These are phyloP conservation scores for Lamellibrachia satsuma DNA, from an alignment of 2,888 invertebrate genomes.

Conservation along the genomic window DNA sequence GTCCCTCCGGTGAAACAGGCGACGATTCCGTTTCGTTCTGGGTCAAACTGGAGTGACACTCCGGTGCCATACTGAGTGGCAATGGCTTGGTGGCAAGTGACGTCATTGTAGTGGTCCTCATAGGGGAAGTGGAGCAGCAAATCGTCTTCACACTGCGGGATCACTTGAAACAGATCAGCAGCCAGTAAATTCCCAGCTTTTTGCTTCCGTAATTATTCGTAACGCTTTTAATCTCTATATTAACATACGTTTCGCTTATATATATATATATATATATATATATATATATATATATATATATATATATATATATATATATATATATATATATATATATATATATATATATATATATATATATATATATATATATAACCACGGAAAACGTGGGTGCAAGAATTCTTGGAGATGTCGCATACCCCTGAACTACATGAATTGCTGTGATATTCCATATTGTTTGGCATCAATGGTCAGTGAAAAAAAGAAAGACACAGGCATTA, in stretches of 20 bases:
- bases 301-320: no score
- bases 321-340: no score
- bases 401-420: no score
- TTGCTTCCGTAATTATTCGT: not conserved
- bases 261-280: no score
- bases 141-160: not conserved
- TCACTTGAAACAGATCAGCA: not conserved
- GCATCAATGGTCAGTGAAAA: no score
- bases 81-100: slow-evolving; percentile 6
- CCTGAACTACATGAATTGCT: no score
- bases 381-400: no score
- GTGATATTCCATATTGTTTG: no score
- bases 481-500: no score
- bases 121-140: not conserved
- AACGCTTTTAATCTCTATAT: not conserved
- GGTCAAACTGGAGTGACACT: not conserved
- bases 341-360: no score
- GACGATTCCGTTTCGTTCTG: not conserved
- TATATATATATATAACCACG: no score
- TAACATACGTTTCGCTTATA: not conserved
- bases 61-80: not conserved
- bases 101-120: not conserved
- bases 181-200: not conserved
- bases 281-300: no score
- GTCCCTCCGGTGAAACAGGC: not conserved